Base-by-base conservation (phyloP, 2,888 invertebrate species). In the Himalopsyche japonica region DNA sequence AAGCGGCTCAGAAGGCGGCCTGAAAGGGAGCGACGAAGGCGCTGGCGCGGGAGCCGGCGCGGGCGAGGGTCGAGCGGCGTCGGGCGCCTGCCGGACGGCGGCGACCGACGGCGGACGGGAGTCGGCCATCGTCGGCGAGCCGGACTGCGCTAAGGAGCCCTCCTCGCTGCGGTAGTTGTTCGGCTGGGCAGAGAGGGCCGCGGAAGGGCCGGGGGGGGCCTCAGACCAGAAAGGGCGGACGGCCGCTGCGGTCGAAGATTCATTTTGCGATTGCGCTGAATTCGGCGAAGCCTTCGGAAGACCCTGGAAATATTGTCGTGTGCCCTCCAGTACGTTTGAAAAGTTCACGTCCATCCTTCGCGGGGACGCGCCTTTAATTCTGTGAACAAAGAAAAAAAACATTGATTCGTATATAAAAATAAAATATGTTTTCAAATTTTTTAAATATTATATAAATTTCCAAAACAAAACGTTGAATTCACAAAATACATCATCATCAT, bases 261-360 rank as follows among this genome's bases (percentile, higher is more conserved):
- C 57, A 57, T 57, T 57, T 37, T 49, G 43, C 47, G 24, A 37
- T 88, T 92, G 91, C 87, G 95, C n/a, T 89, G 89, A 88, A 87
- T 88, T 88, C 84, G 92, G 92, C 89, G 93, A 93, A 84, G 93
- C 92, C 88, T 92, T 91, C 87, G 96, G 96, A 90, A 96, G 92
- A 90, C 96, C 96, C 93, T 96, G 95, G 91, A 96, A 96, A 92
- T 95, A 96, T 93, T 95, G 95, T 90, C 96, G 95, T 90, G 95
- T 95, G 91, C 95, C 95, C 94, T 96, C 95, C 94, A 96, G 93
- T 92, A 95, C 95, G 94, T 95, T 96, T 92, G 94, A 95, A 92
- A 93, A 94, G 92, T 94, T 93, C 91, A 94, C 94, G 93, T 95
- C 95, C 95, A 95, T 95, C 93, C 93, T 94, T 93, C 91, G 89